These are phyloP conservation scores for Echinops telfairi DNA, from an alignment of 2,113 vertebrate genomes.

Conservation along the genomic window DNA sequence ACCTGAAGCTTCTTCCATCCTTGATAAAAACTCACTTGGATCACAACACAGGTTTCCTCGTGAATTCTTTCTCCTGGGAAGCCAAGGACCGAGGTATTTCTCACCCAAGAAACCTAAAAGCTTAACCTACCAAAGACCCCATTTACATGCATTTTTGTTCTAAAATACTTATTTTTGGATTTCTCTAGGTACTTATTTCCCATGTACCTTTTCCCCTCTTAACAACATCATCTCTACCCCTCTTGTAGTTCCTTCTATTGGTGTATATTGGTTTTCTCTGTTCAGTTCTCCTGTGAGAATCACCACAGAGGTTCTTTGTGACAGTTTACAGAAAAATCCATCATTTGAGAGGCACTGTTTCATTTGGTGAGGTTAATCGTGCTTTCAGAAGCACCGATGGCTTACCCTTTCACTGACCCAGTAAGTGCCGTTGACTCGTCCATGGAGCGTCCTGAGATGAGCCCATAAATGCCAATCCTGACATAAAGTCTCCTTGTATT, in stretches of 20 bases:
- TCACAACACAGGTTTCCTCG: too few relatives aligned
- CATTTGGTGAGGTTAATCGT: conserved; percentile 30
- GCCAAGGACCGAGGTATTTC: too few relatives aligned
- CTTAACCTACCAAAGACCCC: background rate
- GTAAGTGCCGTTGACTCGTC: background rate
- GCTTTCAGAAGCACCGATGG: conserved; percentile 44
- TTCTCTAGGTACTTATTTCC: background rate
- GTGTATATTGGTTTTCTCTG: conserved; percentile 47
- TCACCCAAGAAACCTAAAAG: too few relatives aligned
- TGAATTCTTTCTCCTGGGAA: too few relatives aligned
- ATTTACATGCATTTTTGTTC: background rate
- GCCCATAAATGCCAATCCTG: background rate
- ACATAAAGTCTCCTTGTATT: background rate
- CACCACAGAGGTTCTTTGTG: conserved; percentile 22
- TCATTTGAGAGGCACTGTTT: conserved; percentile 48
- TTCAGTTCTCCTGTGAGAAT: conserved; percentile 62
- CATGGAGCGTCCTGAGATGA: background rate
- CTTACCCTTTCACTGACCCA: conserved; percentile 20
- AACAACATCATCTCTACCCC: background rate
- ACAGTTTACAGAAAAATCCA: conserved; percentile 59
- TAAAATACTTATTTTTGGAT: conserved; percentile 5
- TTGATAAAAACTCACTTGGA: too few relatives aligned
- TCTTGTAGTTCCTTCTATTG: conserved; percentile 1
- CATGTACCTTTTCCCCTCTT: background rate
- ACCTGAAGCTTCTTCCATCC: too few relatives aligned